Evolutionary conservation across 2,797 vertebrate species (phyloP), one percentile per base, ranked within the genome.

Genomic region (Amblyopsis hoosieri): DNA sequence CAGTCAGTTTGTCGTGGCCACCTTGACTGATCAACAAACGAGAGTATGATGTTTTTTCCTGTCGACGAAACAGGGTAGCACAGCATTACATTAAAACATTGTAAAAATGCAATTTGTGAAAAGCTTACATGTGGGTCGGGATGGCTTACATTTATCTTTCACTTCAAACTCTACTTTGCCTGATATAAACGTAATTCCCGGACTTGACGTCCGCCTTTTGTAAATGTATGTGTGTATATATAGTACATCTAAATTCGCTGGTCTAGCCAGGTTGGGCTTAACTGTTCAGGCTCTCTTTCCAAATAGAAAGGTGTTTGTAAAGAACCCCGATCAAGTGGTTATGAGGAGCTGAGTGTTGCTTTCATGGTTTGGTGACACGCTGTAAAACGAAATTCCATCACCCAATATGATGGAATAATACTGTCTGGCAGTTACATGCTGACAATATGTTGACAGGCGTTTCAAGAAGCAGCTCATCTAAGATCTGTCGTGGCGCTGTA

Each of bases 161-260:
- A 57, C 63, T 45, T 61, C 65, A 52, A 53, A 15, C 56, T 64
- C 70, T 77, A 71, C 58, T 23, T 68, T 70, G 66, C 71, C 72
- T 76, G 71, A 76, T 82, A 68, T 83, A 70, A 78, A 79, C 8
- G 77, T 82, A 67, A 64, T 70, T 75, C 76, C 65, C 57, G 67
- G 74, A 69, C 72, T 8, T 62, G 17, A 15, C 67, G 74, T 75
- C 72, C 62, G 60, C 62, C 56, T 63, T 29, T 54, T 75, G 76
- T 88, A 89, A 87, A 85, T 81, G 85, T 87, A 72, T 89, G 49
- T 85, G 50, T 85, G 85, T 82, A 74, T 60, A 81, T 81, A 76
- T 29, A 72, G 69, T 57, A 53, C 72, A 76, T 79, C 56, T 66
- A 62, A 76, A 42, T 74, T 65, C 80, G 80, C 78, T 82, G 81